Conservation (phyloP, 2,113 vertebrate genomes). For the Lasiurus cinereus region DNA sequence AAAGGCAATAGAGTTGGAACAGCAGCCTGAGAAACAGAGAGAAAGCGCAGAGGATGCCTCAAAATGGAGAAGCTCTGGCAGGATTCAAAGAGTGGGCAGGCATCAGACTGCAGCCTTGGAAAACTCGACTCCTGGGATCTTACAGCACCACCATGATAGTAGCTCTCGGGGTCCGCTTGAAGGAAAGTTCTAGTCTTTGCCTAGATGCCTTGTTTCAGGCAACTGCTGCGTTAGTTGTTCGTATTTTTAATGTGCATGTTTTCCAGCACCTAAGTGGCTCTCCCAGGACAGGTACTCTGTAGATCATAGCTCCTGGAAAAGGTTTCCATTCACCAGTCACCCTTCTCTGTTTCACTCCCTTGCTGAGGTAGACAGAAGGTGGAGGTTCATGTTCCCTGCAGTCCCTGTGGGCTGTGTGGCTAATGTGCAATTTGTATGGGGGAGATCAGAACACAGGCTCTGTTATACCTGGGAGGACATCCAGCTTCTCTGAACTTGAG, state of each 20-base stretch:
- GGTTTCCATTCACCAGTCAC: not conserved
- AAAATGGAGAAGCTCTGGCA: not conserved
- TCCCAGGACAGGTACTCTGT: not conserved
- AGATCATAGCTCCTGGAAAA: not conserved
- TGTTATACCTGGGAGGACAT: not conserved
- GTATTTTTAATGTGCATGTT: not conserved
- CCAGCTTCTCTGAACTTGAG: not conserved
- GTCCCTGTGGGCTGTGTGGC: not conserved
- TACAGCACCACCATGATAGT: fast-evolving
- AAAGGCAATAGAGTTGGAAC: not conserved
- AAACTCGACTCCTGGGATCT: not conserved
- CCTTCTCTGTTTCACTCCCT: not conserved
- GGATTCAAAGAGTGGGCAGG: not conserved
- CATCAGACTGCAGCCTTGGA: not conserved
- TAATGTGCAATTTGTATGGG: too few species aligned
- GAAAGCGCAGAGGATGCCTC: not conserved
- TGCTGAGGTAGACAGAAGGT: not conserved
- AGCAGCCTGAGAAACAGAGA: not conserved
- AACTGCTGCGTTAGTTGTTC: not conserved
- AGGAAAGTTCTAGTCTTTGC: not conserved
- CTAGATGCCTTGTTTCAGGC: not conserved
- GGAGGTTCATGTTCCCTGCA: not conserved
- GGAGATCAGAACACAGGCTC: not conserved
- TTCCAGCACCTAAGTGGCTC: not conserved
- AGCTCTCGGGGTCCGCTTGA: not conserved